Percentiles rank a stretch among this genome's conserved stretches.
Conservation (phyloP, 2,888 invertebrate species). For the Cistogaster globosa region DNA sequence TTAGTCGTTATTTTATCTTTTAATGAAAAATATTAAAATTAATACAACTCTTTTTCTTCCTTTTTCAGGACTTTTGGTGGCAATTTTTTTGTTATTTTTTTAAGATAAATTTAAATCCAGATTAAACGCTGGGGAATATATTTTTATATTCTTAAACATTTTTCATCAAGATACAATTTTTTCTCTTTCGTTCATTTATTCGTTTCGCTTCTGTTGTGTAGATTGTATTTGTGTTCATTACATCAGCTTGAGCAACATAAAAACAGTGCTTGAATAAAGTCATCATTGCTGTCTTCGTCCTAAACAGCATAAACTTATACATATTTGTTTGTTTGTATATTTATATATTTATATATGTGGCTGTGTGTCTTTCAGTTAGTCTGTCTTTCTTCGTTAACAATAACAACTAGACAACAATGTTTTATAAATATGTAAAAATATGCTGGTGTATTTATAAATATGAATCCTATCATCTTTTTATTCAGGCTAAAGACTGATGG, state of each 20-base stretch:
- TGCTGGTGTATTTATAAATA: conserved; percentile 17
- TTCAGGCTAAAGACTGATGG: conserved; percentile 30
- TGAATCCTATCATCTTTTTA: conserved; percentile 35
- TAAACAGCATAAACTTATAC: conserved; percentile 45
- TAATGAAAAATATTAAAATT: neutral
- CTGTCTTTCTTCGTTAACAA: conserved; percentile 43
- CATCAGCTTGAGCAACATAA: conserved; percentile 17
- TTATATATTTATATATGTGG: neutral
- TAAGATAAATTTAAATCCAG: conserved; percentile 61
- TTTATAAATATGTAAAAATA: conserved; percentile 38
- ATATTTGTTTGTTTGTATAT: neutral
- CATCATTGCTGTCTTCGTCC: conserved; percentile 56
- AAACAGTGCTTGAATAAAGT: conserved; percentile 52
- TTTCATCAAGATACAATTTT: conserved; percentile 41
- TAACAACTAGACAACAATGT: conserved; percentile 53
- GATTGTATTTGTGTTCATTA: no score
- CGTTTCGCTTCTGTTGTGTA: neutral
- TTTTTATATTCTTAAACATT: conserved; percentile 62
- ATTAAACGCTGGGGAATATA: conserved; percentile 61
- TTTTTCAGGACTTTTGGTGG: conserved; percentile 15
- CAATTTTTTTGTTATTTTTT: conserved; percentile 29
- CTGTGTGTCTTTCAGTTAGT: neutral
- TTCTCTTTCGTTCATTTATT: neutral
- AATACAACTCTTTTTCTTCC: neutral
- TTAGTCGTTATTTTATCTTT: neutral